phyloP scores from a whole-genome alignment of 2,797 vertebrate genomes.

The Helarctos malayanus region DNA sequence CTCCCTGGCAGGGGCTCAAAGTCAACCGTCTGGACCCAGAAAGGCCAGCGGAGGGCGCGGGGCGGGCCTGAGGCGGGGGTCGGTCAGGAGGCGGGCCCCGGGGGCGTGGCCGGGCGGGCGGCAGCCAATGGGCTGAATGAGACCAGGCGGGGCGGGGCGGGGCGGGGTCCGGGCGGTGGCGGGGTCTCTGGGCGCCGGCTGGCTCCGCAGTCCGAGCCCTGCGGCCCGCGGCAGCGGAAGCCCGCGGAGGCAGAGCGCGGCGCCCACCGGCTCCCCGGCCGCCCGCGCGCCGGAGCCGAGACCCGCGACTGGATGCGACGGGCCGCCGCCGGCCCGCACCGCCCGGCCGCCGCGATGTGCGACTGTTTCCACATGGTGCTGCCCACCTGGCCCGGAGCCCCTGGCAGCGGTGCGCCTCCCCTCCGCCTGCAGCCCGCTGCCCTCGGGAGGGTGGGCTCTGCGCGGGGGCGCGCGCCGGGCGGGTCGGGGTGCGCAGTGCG shows the following conservation, averaged over 20 bases:
- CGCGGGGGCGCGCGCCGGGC: background rate
- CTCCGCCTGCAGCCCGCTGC: conserved; percentile 87
- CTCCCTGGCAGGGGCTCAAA: background rate
- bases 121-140: conserved; percentile 77
- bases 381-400: conserved; percentile 98
- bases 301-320: conserved; percentile 39
- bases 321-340: conserved; percentile 76
- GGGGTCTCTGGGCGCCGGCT: background rate
- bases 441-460: conserved; percentile 81
- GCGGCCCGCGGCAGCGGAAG: background rate
- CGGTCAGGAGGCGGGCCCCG: accelerated
- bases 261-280: background rate
- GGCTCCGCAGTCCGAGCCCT: background rate
- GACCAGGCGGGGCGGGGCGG: conserved; percentile 20
- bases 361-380: conserved; percentile 99
- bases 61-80: background rate
- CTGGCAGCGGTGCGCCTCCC: conserved; percentile 95
- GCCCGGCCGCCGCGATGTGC: conserved; percentile 94
- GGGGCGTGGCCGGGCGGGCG: accelerated
- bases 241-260: background rate
- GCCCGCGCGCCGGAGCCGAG: background rate
- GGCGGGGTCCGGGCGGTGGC: conserved; percentile 3
- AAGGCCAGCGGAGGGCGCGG: background rate
- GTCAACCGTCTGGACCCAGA: accelerated
- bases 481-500: background rate